Base-by-base conservation (phyloP, 2,888 invertebrate species). In the Iselma pallidipennis region DNA sequence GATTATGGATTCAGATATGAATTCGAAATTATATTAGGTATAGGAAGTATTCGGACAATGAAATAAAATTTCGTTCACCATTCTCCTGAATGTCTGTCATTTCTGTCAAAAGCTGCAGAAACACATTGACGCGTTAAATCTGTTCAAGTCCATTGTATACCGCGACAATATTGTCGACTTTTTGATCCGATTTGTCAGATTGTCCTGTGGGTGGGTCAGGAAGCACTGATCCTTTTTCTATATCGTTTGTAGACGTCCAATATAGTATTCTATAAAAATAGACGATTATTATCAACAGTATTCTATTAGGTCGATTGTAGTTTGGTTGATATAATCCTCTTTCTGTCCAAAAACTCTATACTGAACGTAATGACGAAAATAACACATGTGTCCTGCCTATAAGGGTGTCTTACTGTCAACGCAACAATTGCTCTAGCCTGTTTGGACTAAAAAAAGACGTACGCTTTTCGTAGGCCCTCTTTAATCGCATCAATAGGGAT, bases 181-280 rank as follows among this genome's bases (percentile, higher is more conserved):
- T 81, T 82, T 81, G 81, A 82, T 82, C 82, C 82, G 82, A 82
- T 82, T 82, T 82, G 82, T 81, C 81, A 78, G 77, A 81, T 80
- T 78, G 78, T 78, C 75, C 78, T 78, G 80, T 79, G 80, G 80
- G 80, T 80, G 78, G 80, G 80, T 80, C 79, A 78, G 75, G 76
- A 76, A 77, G 69, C 76, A 72, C 76, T 78, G 80, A 80, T 80
- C 79, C 79, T 80, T 80, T 80, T 80, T 81, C 80, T 79, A 78
- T 80, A 80, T 78, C 78, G 78, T 74, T 72, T 73, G 63, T 74
- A 78, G 71, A 70, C 56, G 63, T 49, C 71, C 78, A 73, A 59
- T 19, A 10, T 49, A 29, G 14, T 60, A 23, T 21, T 54, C 19
- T 12, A 19, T 2, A 19, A n/a, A 25, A 52, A 29, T 49, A 14